Evolutionary conservation across 2,113 vertebrate genomes (phyloP).

Genomic region (Pollachius pollachius): DNA sequence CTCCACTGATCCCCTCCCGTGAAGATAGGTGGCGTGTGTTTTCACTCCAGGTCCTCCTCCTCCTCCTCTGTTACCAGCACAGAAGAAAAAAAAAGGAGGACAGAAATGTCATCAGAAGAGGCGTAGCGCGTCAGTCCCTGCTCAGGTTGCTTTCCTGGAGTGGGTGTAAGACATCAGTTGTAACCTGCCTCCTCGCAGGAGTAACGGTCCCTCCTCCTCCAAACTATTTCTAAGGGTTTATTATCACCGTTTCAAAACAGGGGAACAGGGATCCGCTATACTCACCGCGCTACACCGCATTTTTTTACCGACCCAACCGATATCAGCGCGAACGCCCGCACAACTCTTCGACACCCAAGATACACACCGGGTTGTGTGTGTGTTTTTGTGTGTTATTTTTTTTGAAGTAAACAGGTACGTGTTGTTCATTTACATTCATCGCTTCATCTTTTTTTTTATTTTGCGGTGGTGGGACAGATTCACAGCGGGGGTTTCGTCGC

Average conservation of each 20-base stretch:
- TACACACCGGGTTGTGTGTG: too few species aligned
- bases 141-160: conserved; percentile 99
- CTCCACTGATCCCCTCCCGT: conserved; percentile 99
- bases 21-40: conserved; percentile 99
- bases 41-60: conserved; percentile 95
- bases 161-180: conserved; percentile 99
- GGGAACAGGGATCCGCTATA: conserved; percentile 84
- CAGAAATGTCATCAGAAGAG: conserved; percentile 99
- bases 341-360: too few species aligned
- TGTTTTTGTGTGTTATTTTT: conserved; percentile 62
- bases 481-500: background rate
- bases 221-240: conserved; percentile 89
- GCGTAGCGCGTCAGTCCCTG: conserved; percentile 99
- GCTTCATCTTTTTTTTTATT: conserved; percentile 14
- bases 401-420: conserved; percentile 81
- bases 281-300: conserved; percentile 82
- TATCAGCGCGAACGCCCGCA: too few species aligned
- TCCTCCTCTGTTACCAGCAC: background rate
- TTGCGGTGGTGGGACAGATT: background rate
- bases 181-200: conserved; percentile 97
- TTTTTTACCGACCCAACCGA: conserved; percentile 38
- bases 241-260: conserved; percentile 86
- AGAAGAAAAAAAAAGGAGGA: conserved; percentile 77
- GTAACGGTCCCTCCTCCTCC: conserved; percentile 95
- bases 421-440: conserved; percentile 28